Conservation (phyloP, 2,113 vertebrate species). For the Seriola dumerili region DNA sequence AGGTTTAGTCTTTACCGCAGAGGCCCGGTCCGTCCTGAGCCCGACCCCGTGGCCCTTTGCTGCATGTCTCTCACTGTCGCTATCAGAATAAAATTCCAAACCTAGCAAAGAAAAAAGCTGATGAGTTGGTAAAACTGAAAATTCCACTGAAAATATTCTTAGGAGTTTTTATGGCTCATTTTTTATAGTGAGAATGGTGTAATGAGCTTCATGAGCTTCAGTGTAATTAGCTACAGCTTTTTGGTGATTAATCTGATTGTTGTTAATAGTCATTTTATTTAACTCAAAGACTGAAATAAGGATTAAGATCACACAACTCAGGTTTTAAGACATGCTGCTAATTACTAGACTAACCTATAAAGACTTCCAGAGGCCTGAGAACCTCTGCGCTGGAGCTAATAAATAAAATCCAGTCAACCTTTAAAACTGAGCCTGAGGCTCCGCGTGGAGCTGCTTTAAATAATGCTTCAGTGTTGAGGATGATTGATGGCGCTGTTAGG, state of each 20-base stretch:
- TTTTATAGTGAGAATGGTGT: no score
- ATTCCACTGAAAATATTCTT: no score
- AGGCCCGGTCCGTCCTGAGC: no score
- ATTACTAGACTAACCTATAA: background rate
- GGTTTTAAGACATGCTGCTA: background rate
- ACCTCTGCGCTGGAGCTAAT: constrained; percentile 23
- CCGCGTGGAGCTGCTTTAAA: constrained; percentile 44
- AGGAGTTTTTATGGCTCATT: no score
- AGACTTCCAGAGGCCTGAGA: background rate
- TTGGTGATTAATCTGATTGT: background rate
- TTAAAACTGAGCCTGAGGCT: constrained; percentile 14
- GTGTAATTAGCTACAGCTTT: background rate
- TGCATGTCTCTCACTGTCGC: no score
- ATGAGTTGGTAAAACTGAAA: no score
- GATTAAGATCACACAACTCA: constrained; percentile 6
- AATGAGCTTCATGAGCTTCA: background rate
- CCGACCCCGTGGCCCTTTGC: no score
- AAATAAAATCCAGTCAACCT: constrained; percentile 67
- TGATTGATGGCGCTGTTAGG: constrained; percentile 64
- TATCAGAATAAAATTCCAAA: no score
- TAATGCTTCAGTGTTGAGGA: constrained; percentile 28
- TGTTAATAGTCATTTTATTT: background rate
- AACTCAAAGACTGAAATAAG: background rate
- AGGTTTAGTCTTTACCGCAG: no score
- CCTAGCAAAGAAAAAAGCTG: no score